Percentiles rank a stretch among this genome's conserved stretches.
Evolutionary conservation across 2,797 vertebrate genomes (phyloP).

Genomic region (Heteromormyrus szaboi): DNA sequence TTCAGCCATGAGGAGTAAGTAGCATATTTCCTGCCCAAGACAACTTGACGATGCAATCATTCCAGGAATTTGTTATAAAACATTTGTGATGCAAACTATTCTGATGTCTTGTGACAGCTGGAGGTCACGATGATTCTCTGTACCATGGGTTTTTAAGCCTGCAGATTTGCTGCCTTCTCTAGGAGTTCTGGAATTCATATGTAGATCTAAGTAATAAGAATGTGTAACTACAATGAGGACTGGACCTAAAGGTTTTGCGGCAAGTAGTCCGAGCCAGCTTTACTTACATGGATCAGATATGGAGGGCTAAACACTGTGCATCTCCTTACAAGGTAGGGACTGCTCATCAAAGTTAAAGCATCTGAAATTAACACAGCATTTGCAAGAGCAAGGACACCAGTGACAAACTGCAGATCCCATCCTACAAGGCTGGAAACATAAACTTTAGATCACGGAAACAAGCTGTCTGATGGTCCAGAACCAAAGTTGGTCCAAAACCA

Average conservation of each 20-base stretch:
- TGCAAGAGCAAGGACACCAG: slow-evolving; percentile 42
- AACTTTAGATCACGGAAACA: slow-evolving; percentile 58
- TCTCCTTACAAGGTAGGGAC: slow-evolving; percentile 55
- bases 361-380: slow-evolving; percentile 56
- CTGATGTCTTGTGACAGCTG: background rate
- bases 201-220: background rate
- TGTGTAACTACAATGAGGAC: background rate
- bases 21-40: background rate
- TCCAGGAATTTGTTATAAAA: background rate
- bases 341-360: slow-evolving; percentile 37
- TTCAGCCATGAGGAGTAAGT: background rate
- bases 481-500: slow-evolving; percentile 27
- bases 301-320: slow-evolving; percentile 15
- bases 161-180: background rate
- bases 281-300: background rate
- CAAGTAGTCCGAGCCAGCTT: background rate
- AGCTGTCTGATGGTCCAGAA: slow-evolving; percentile 35
- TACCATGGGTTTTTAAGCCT: background rate
- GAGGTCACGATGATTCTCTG: background rate
- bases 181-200: background rate
- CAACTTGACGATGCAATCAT: background rate
- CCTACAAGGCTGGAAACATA: slow-evolving; percentile 52
- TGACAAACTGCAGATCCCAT: slow-evolving; percentile 60
- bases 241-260: background rate
- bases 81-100: slow-evolving; percentile 6